phyloP scores from a whole-genome alignment of 1,140 invertebrate species.

The Brachystomella parvula region DNA sequence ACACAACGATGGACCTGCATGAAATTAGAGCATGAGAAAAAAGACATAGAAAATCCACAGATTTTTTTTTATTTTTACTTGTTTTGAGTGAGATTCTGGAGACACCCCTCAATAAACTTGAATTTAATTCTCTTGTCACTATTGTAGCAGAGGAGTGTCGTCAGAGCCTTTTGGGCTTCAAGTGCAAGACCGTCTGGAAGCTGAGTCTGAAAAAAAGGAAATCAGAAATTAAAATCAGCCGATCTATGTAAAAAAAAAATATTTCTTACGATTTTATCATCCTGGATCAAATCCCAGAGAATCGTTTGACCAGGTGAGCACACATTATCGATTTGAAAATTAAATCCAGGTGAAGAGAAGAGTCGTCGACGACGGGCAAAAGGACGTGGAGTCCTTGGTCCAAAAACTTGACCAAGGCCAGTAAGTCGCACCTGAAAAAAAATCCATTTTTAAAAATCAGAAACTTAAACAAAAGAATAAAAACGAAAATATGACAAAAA shows the following conservation, averaged over 20 bases:
- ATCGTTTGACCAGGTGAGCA: conserved; percentile 81
- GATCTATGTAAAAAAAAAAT: background rate
- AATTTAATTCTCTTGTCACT: conserved; percentile 77
- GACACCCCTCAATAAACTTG: conserved; percentile 89
- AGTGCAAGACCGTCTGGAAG: conserved; percentile 76
- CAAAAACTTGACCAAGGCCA: conserved; percentile 24
- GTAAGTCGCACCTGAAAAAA: conserved; percentile 10
- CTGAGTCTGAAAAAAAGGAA: conserved; percentile 52
- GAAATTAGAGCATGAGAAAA: too few relatives aligned
- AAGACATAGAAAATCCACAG: too few relatives aligned
- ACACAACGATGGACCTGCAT: too few relatives aligned
- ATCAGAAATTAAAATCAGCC: background rate
- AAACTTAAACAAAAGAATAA: background rate
- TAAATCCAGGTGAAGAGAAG: conserved; percentile 32
- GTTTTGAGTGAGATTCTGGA: conserved; percentile 80
- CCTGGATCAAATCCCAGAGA: conserved; percentile 87
- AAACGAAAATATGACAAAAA: background rate
- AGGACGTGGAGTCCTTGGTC: conserved; percentile 18
- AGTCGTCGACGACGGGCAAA: conserved; percentile 27
- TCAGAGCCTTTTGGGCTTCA: conserved; percentile 84
- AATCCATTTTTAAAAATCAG: background rate
- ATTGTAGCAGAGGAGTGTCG: conserved; percentile 79
- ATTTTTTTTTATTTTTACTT: conserved; percentile 46
- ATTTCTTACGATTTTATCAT: conserved; percentile 75
- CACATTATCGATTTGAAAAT: conserved; percentile 58